A percentile compares a stretch with the other conserved stretches of the same genome.
Conservation (phyloP, 2,888 invertebrate genomes). For the Cylindroiulus punctatus region DNA sequence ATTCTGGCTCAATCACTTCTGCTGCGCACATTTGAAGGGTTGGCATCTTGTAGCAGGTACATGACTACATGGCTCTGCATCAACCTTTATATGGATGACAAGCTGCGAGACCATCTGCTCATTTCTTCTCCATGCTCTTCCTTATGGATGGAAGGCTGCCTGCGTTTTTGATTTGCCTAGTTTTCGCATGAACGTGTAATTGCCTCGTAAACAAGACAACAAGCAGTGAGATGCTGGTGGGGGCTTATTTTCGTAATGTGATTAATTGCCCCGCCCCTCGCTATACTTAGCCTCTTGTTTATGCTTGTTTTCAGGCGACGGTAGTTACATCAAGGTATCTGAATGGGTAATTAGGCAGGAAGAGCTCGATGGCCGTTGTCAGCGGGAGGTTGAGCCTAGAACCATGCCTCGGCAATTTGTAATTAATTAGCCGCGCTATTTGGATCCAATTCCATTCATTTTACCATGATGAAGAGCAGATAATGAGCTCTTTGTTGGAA, state of each 20-base stretch:
- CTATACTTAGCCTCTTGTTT: constrained; percentile 6
- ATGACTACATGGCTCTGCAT: too few species aligned
- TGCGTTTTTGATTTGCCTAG: background rate
- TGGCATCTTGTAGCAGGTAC: background rate
- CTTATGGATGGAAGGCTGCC: background rate
- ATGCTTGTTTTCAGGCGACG: constrained; percentile 19
- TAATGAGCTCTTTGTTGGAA: constrained; percentile 37
- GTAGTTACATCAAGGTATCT: constrained; percentile 28
- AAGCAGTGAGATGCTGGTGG: background rate
- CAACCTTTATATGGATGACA: background rate
- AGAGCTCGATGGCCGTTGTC: constrained; percentile 34
- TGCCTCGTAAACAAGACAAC: constrained; percentile 19
- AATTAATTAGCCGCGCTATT: constrained; percentile 42
- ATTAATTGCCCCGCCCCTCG: constrained; percentile 28
- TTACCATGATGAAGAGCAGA: constrained; percentile 31
- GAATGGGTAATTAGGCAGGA: constrained; percentile 28
- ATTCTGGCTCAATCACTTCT: too few species aligned
- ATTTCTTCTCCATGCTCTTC: too few species aligned
- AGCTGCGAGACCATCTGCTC: background rate
- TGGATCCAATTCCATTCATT: constrained; percentile 37
- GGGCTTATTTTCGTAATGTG: constrained; percentile 22
- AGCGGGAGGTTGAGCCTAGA: constrained; percentile 7
- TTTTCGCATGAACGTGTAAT: background rate
- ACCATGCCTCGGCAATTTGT: constrained; percentile 34
- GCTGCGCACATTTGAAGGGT: too few species aligned